phyloP scores from a whole-genome alignment of 2,888 invertebrate genomes.

The Cantharis nigra region DNA sequence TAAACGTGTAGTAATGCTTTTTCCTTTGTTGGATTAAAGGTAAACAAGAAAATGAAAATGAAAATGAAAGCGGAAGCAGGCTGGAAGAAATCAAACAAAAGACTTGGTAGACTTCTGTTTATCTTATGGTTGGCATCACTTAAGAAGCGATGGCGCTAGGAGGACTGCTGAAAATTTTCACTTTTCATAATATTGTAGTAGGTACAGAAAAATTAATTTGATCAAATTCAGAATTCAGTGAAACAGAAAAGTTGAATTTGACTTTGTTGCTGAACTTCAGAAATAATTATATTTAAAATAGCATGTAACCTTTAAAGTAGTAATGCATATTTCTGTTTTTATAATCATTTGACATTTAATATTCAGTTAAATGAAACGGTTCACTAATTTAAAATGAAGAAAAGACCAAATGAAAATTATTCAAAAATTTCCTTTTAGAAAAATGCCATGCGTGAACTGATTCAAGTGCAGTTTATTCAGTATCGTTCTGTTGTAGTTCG shows the following conservation, averaged over 20 bases:
- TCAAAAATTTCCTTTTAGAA: background rate
- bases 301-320: background rate
- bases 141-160: too few relatives aligned
- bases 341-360: background rate
- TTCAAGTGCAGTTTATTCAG: slow-evolving; percentile 1
- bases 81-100: too few relatives aligned
- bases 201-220: too few relatives aligned
- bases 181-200: too few relatives aligned
- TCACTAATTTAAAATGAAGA: background rate
- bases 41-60: too few relatives aligned
- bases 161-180: too few relatives aligned
- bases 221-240: too few relatives aligned
- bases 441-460: slow-evolving; percentile 11
- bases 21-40: too few relatives aligned
- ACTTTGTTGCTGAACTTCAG: background rate
- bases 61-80: too few relatives aligned
- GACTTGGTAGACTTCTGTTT: too few relatives aligned
- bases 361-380: background rate
- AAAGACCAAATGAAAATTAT: background rate
- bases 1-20: too few relatives aligned
- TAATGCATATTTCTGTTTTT: background rate
- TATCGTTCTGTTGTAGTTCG: background rate
- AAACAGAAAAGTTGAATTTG: background rate
- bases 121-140: too few relatives aligned
- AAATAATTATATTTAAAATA: background rate